Conservation (phyloP, 2,113 vertebrate genomes). For the Dromiciops gliroides region DNA sequence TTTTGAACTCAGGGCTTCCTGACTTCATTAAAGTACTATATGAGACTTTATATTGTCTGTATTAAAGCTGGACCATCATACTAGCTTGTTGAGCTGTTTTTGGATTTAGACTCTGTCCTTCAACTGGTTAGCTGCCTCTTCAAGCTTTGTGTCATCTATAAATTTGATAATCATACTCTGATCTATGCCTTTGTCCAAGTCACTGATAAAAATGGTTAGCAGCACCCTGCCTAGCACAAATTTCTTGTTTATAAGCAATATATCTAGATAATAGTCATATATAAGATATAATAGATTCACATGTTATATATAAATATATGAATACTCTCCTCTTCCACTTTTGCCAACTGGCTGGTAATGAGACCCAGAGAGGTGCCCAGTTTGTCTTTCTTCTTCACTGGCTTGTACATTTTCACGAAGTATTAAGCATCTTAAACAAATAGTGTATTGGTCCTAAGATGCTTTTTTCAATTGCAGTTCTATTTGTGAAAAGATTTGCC, state of each 20-base stretch:
- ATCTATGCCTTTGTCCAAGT: neutral
- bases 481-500: neutral
- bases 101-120: neutral
- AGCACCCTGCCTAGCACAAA: neutral
- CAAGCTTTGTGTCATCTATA: neutral
- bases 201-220: neutral
- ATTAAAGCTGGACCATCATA: neutral
- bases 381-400: neutral
- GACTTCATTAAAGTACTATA: neutral
- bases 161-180: neutral
- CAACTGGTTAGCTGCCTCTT: neutral
- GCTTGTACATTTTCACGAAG: neutral
- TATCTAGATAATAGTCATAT: neutral
- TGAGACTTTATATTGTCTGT: neutral
- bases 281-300: neutral
- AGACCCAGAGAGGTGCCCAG: neutral
- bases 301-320: neutral
- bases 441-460: neutral
- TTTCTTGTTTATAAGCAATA: neutral
- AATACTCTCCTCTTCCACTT: neutral
- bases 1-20: neutral
- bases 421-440: neutral
- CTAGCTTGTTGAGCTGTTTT: neutral
- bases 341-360: neutral
- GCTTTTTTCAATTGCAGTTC: neutral